Evolutionary conservation across 2,797 vertebrate genomes (phyloP), one percentile per base, ranked within the genome.

Genomic region (Netta rufina): DNA sequence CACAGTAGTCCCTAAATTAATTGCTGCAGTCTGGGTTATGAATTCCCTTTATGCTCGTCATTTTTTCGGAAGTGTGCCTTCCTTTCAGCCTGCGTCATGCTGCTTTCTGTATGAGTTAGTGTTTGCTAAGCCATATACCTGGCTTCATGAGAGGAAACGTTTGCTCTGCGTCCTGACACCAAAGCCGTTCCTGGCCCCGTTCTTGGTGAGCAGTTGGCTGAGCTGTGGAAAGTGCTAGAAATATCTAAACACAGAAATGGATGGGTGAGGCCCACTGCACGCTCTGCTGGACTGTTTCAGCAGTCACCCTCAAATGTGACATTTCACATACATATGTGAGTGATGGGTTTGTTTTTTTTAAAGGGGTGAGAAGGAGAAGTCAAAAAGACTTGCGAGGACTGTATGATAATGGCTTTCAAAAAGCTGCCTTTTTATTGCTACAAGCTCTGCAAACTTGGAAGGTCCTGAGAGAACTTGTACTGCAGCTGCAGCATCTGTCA

Each of bases 191-290:
- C 41, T 84, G 62, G 58, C 16, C 13, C 17, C 9, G 1, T 41
- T n/a, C 53, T 95, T 11, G 1, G n/a, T 47, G 78, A 65, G 60
- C 39, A 33, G 18, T 67, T 70, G 25, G 14, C 78, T 80, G 41
- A 91, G 28, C 45, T 8, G 1, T 89, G 70, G 94, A 95, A 96
- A 57, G 64, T 1, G 6, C 90, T 91, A 32, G 91, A 88, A 92
- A 80, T 69, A 47, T 1, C 72, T 58, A 27, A 84, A 9, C 70
- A 30, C 28, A 69, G 81, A 67, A 84, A 14, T 2, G 51, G 19
- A 56, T 30, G 66, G 20, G 22, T 65, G 82, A 85, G 16, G 51
- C 58, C 60, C 28, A 4, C 4, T 78, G 73, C 79, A 71, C 84
- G 18, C 65, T 53, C 76, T 78, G 80, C 71, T 91, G 73, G 71